These are phyloP conservation scores for Melanerpes formicivorus DNA, from an alignment of 2,113 vertebrate species.

Conservation along the genomic window DNA sequence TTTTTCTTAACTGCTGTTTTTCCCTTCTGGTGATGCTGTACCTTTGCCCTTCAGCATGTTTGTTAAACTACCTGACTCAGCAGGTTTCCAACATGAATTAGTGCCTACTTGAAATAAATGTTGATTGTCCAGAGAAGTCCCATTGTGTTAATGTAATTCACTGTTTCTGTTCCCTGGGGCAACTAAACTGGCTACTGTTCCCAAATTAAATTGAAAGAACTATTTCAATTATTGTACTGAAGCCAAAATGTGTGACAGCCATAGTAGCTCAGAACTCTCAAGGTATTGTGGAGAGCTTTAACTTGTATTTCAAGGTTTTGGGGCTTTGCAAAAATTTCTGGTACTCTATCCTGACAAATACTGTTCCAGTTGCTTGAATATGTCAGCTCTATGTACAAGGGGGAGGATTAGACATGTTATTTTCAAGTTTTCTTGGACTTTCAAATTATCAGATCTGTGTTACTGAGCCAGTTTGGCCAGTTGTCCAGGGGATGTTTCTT, in stretches of 20 bases:
- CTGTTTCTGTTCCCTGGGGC: conserved; percentile 53
- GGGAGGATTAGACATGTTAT: background rate
- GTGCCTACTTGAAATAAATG: conserved; percentile 49
- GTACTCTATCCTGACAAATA: background rate
- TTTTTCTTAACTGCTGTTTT: background rate
- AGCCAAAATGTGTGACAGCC: conserved; percentile 8
- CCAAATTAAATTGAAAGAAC: conserved; percentile 42
- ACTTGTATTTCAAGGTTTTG: background rate
- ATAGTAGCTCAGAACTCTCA: conserved; percentile 1
- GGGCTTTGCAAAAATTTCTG: background rate
- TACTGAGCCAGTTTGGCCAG: background rate
- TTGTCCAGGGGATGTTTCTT: background rate
- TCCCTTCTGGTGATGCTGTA: conserved; percentile 20
- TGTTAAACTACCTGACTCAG: conserved; percentile 53
- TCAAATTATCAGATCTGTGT: background rate
- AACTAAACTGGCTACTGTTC: conserved; percentile 32
- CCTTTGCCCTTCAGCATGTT: conserved; percentile 52
- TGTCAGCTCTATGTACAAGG: background rate
- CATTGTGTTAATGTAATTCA: conserved; percentile 52
- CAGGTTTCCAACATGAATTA: conserved; percentile 54
- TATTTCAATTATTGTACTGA: conserved; percentile 23
- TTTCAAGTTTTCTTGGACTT: background rate
- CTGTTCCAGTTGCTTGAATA: background rate
- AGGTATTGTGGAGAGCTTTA: background rate
- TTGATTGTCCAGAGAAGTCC: conserved; percentile 53